phyloP scores from a whole-genome alignment of 2,888 invertebrate genomes.

The Cryptocephalus primarius region DNA sequence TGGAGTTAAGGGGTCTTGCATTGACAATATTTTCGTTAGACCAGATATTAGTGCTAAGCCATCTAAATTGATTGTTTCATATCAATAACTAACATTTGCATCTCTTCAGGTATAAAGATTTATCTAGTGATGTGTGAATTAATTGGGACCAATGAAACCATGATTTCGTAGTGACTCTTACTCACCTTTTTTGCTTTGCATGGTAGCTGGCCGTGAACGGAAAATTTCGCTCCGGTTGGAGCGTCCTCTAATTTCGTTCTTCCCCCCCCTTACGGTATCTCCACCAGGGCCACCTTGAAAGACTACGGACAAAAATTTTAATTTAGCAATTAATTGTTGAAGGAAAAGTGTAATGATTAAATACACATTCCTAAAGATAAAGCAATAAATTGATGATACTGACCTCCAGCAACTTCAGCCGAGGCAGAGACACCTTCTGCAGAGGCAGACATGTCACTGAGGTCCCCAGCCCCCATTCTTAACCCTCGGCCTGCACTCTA shows the following conservation, averaged over 20 bases:
- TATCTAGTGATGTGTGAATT: not conserved
- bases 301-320: too few relatives aligned
- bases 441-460: not conserved
- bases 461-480: constrained; percentile 7
- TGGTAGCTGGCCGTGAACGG: constrained; percentile 15
- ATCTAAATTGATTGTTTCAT: too few relatives aligned
- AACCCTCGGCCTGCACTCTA: constrained; percentile 10
- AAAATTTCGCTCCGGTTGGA: constrained; percentile 18
- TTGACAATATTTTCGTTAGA: too few relatives aligned
- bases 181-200: constrained; percentile 20
- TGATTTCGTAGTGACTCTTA: not conserved
- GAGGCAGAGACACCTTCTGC: constrained; percentile 1
- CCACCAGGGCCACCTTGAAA: too few relatives aligned
- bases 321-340: too few relatives aligned
- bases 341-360: too few relatives aligned
- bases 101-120: too few relatives aligned
- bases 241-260: constrained; percentile 20
- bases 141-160: not conserved
- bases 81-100: too few relatives aligned
- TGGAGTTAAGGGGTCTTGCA: too few relatives aligned
- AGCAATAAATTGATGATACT: too few relatives aligned
- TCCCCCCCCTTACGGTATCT: constrained; percentile 12
- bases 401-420: constrained; percentile 4
- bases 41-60: too few relatives aligned
- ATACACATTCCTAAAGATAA: too few relatives aligned